Base-by-base conservation (phyloP, 2,113 vertebrate species). In the Abramis brama region DNA sequence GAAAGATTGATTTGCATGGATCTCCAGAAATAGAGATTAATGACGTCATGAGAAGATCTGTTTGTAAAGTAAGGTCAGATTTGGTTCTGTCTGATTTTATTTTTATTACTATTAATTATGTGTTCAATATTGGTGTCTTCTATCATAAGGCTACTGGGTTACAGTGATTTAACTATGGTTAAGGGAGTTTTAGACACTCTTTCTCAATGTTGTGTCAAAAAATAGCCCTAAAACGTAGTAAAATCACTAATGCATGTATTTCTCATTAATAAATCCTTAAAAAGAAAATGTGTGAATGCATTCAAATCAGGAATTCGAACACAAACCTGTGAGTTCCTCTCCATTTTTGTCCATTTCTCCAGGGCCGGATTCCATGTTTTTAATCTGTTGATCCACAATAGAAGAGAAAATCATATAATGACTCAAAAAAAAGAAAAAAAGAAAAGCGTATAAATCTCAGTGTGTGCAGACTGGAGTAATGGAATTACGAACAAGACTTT, bases 321-420 rank as follows among this genome's bases (percentile, higher is more conserved):
- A 75, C 87, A 89, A 93, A 97, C 97, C 96, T 95, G 96, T 87
- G 86, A 55, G 87, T 66, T 97, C 96, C 19, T 97, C 96, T 84
- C 91, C 94, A 83, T 94, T 92, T 80, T 92, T 93, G 82, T 96
- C 94, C 5, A 88, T 75, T 39, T 96, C 95, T 73, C 91, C 93
- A 78, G 93, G 64, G 84, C 92, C 95, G 30, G 90, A 80, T 55
- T 97, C 96, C 95, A 95, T 96, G 27, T 47, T 57, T 60, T n/a
- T 33, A 57, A 57, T 73, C 59, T 25, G 50, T 17, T 52, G 15
- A 70, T 8, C 62, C 66, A 76, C 12, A 57, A 10, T 36, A 36
- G 6, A 45, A 64, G 11, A 57, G 3, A 79, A 2, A 43, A 10
- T 21, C 7, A 64, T 19, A 25, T 2, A 52, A n/a, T 25, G 52